Percentiles rank a stretch among this genome's conserved stretches.
Evolutionary conservation across 2,888 invertebrate species (phyloP).

Genomic region (Sarcophaga carnaria): DNA sequence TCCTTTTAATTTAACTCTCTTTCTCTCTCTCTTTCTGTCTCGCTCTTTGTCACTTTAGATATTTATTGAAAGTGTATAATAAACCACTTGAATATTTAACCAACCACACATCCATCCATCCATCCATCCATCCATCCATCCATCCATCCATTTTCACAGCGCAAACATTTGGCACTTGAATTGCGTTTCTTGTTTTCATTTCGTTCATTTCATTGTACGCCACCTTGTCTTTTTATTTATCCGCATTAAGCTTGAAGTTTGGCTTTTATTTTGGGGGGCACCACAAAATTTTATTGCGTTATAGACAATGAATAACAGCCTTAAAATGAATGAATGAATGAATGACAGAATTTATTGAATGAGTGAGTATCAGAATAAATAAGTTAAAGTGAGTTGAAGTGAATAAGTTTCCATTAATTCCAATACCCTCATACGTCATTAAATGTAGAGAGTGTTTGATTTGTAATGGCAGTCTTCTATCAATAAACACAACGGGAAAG

Average conservation of each 20-base stretch:
- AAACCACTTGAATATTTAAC: not conserved
- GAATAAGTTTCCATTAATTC: constrained; percentile 1
- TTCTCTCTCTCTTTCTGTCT: not conserved
- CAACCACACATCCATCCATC: not conserved
- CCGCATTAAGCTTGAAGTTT: constrained; percentile 25
- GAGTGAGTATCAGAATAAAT: not conserved
- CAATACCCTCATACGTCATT: no score
- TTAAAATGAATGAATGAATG: constrained; percentile 2
- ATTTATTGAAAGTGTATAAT: not conserved
- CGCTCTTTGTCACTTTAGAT: not conserved
- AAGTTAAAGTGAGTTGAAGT: not conserved
- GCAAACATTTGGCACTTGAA: constrained; percentile 26
- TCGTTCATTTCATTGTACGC: not conserved
- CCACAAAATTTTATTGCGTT: not conserved
- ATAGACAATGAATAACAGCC: not conserved
- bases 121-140: no score
- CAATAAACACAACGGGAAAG: no score
- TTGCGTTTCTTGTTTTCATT: constrained; percentile 16
- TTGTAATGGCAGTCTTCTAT: no score
- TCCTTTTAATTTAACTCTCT: no score
- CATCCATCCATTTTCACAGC: not conserved
- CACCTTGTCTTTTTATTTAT: not conserved
- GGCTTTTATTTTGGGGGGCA: constrained; percentile 13
- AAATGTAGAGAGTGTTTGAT: no score
- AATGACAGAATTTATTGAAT: not conserved